phyloP scores from a whole-genome alignment of 2,888 invertebrate species.

The Leucozona laternaria region DNA sequence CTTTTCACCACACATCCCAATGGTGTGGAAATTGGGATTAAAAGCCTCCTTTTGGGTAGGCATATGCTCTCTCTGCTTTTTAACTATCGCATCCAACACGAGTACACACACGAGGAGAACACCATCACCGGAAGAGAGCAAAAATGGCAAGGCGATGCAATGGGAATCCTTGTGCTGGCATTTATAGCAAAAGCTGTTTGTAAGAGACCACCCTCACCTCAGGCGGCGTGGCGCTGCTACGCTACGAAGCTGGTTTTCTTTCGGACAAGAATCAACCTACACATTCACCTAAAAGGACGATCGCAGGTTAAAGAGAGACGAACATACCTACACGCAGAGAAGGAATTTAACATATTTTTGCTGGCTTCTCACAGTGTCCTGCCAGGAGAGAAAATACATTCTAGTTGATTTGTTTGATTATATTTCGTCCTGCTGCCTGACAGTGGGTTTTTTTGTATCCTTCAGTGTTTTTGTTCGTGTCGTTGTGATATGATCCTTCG shows the following conservation, averaged over 20 bases:
- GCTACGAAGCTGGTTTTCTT: slow-evolving; percentile 34
- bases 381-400: slow-evolving; percentile 67
- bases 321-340: not conserved
- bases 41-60: slow-evolving; percentile 37
- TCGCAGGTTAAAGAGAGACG: slow-evolving; percentile 62
- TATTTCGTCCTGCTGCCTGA: slow-evolving; percentile 44
- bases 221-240: slow-evolving; percentile 20
- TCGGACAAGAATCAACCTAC: slow-evolving; percentile 48
- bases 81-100: slow-evolving; percentile 16
- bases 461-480: slow-evolving; percentile 74
- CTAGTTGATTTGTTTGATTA: slow-evolving; percentile 71
- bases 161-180: slow-evolving; percentile 57
- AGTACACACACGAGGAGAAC: slow-evolving; percentile 22
- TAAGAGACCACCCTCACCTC: slow-evolving; percentile 63
- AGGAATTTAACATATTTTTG: slow-evolving; percentile 5
- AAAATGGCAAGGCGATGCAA: slow-evolving; percentile 57
- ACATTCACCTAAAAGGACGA: slow-evolving; percentile 41
- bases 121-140: slow-evolving; percentile 47
- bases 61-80: slow-evolving; percentile 44
- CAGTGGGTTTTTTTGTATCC: slow-evolving; percentile 65
- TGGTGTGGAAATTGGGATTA: slow-evolving; percentile 59
- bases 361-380: slow-evolving; percentile 1
- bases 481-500: slow-evolving; percentile 74
- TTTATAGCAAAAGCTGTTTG: slow-evolving; percentile 52
- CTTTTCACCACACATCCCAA: slow-evolving; percentile 74